These are phyloP conservation scores for Cichlasoma orientale DNA, from an alignment of 2,797 vertebrate species.

Conservation along the genomic window DNA sequence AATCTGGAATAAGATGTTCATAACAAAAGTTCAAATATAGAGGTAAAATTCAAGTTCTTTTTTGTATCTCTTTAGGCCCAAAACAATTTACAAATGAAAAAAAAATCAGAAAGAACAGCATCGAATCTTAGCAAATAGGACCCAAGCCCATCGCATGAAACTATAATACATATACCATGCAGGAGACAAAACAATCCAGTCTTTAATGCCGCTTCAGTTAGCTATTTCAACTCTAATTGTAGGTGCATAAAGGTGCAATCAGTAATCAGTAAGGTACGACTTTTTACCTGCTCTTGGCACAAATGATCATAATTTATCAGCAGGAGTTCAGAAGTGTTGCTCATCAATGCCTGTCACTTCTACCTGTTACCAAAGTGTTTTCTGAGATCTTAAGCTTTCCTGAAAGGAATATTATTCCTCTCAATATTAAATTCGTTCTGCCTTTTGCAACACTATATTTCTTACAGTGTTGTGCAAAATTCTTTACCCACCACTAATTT, in stretches of 20 bases:
- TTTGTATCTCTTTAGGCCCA: background rate
- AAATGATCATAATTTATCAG: conserved; percentile 40
- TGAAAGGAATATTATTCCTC: background rate
- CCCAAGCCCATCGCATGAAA: background rate
- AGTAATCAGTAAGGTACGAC: conserved; percentile 25
- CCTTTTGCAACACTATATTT: background rate
- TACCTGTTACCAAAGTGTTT: background rate
- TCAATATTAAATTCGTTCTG: background rate
- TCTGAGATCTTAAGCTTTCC: background rate
- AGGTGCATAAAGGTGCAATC: conserved; percentile 5
- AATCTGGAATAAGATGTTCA: background rate
- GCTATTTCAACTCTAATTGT: background rate
- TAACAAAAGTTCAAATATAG: background rate
- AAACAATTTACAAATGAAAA: background rate
- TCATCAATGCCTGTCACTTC: conserved; percentile 6
- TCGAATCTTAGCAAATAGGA: background rate
- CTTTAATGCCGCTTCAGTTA: background rate
- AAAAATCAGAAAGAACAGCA: background rate
- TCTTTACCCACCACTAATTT: background rate
- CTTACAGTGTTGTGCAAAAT: background rate
- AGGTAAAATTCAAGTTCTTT: background rate
- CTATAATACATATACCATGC: background rate
- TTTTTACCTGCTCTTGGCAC: conserved; percentile 12
- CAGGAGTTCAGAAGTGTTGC: conserved; percentile 18
- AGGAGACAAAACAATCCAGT: background rate